These are phyloP conservation scores for Coregonus ussuriensis DNA, from an alignment of 2,797 vertebrate genomes.

Conservation along the genomic window DNA sequence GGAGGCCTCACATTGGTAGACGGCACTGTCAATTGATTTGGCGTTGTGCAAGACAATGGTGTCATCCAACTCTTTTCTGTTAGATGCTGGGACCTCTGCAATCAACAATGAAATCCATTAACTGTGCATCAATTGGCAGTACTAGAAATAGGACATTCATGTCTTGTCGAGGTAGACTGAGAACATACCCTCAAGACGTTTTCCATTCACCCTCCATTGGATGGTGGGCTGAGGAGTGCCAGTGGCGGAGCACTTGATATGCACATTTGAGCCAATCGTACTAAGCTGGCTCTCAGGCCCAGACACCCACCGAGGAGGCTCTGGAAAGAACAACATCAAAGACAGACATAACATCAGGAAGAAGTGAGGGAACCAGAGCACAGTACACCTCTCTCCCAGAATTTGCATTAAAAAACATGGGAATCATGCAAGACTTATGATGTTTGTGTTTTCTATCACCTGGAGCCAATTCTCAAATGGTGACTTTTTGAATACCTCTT, in stretches of 20 bases:
- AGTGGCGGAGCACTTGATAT: constrained; percentile 82
- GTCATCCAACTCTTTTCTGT: constrained; percentile 65
- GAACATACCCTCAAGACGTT: constrained; percentile 78
- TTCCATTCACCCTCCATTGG: constrained; percentile 86
- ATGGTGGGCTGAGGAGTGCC: constrained; percentile 83
- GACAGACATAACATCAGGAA: background rate
- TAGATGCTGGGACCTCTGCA: constrained; percentile 64
- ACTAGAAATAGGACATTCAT: background rate
- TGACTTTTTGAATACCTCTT: background rate
- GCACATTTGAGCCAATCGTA: constrained; percentile 79
- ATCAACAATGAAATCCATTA: constrained; percentile 17
- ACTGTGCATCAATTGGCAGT: background rate
- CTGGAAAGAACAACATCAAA: constrained; percentile 65
- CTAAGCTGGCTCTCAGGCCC: constrained; percentile 83
- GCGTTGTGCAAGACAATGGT: constrained; percentile 75
- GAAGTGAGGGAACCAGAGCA: background rate
- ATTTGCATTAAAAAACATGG: no score
- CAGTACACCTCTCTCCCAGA: no score
- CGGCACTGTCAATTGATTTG: constrained; percentile 84
- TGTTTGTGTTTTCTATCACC: background rate
- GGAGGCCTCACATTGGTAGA: constrained; percentile 92
- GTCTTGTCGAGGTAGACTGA: background rate
- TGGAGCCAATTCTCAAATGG: background rate
- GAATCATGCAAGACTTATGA: background rate
- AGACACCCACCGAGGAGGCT: constrained; percentile 86